Conservation (phyloP, 1,140 invertebrate species). For the Stenopsyche tienmushanensis region DNA sequence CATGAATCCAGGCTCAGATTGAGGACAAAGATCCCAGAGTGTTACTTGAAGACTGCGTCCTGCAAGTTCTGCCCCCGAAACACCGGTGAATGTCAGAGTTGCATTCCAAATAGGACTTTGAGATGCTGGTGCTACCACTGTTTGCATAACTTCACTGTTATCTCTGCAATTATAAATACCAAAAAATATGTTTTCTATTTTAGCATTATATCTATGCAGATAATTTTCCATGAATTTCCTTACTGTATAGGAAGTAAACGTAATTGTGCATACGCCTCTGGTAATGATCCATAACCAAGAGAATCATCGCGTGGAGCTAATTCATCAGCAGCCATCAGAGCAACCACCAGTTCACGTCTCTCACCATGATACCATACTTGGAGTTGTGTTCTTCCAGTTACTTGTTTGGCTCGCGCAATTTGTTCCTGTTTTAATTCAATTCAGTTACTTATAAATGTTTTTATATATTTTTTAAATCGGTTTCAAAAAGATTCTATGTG, state of each 20-base stretch:
- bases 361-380: slow-evolving; percentile 85
- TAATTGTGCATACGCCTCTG: slow-evolving; percentile 81
- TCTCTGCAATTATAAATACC: slow-evolving; percentile 55
- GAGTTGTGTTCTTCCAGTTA: slow-evolving; percentile 76
- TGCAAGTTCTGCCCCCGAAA: slow-evolving; percentile 74
- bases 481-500: too few relatives aligned
- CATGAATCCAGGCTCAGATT: slow-evolving; percentile 78
- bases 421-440: slow-evolving; percentile 60
- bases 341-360: slow-evolving; percentile 76
- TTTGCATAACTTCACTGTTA: slow-evolving; percentile 71
- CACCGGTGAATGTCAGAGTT: slow-evolving; percentile 76
- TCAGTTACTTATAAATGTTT: background rate
- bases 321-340: slow-evolving; percentile 80
- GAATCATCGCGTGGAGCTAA: slow-evolving; percentile 74
- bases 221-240: slow-evolving; percentile 46
- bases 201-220: background rate
- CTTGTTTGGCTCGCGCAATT: slow-evolving; percentile 69
- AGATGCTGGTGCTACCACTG: slow-evolving; percentile 77
- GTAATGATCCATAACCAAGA: slow-evolving; percentile 69
- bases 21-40: slow-evolving; percentile 81
- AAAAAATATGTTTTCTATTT: slow-evolving; percentile 1
- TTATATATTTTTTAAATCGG: too few relatives aligned
- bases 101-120: slow-evolving; percentile 89
- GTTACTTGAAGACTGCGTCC: slow-evolving; percentile 81
- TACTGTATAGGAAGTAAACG: slow-evolving; percentile 74